Evolutionary conservation across 2,797 vertebrate species (phyloP).

Genomic region (Moxostoma hubbsi): DNA sequence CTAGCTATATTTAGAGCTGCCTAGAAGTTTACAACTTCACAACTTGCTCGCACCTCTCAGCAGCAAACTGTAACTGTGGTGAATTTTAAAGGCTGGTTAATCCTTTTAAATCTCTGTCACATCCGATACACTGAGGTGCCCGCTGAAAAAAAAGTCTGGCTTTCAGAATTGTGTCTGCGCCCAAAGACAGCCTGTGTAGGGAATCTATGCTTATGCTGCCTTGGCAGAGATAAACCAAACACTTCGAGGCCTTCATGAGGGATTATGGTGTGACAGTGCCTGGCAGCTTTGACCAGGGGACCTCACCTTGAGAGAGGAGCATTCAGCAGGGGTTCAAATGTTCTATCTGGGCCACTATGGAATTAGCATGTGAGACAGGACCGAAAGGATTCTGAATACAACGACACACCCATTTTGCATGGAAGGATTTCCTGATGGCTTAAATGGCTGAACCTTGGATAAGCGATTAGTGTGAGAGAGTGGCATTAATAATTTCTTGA

Average conservation of each 20-base stretch:
- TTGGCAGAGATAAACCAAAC: conserved; percentile 38
- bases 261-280: conserved; percentile 32
- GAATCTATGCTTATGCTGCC: conserved; percentile 22
- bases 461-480: conserved; percentile 9
- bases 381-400: conserved; percentile 45
- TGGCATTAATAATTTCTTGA: conserved; percentile 20
- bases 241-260: conserved; percentile 22
- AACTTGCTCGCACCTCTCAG: conserved; percentile 47
- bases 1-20: conserved; percentile 33
- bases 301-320: conserved; percentile 39
- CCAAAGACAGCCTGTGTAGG: conserved; percentile 35
- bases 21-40: conserved; percentile 52
- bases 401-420: conserved; percentile 1
- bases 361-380: conserved; percentile 54
- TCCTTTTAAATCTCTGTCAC: conserved; percentile 57
- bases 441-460: conserved; percentile 29
- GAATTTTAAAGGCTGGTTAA: conserved; percentile 55
- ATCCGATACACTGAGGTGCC: conserved; percentile 46
- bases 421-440: background rate
- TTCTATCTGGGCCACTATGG: conserved; percentile 50
- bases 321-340: conserved; percentile 49
- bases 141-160: conserved; percentile 43
- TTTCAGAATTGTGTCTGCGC: conserved; percentile 46
- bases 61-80: conserved; percentile 44
- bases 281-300: conserved; percentile 39